phyloP scores from a whole-genome alignment of 2,888 invertebrate species.

The Aporophyla lueneburgensis region DNA sequence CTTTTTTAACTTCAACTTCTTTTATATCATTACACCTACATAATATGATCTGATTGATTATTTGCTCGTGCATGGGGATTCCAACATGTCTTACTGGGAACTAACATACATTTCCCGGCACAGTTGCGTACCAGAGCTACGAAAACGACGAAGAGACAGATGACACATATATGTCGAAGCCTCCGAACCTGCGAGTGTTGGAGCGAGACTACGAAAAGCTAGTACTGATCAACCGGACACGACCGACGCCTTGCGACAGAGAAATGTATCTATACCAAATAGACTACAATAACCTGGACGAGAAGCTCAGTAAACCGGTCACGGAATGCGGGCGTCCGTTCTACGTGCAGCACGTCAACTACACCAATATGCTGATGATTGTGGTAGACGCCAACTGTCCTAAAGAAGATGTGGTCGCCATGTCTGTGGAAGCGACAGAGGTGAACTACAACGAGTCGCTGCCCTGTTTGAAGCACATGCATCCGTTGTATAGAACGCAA shows the following conservation, averaged over 20 bases:
- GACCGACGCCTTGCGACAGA: slow-evolving; percentile 96
- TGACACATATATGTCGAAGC: slow-evolving; percentile 82
- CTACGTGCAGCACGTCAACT: slow-evolving; percentile 93
- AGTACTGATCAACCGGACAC: slow-evolving; percentile 94
- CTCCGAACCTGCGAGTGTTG: slow-evolving; percentile 82
- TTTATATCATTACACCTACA: slow-evolving; percentile 22
- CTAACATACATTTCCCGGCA: slow-evolving; percentile 49
- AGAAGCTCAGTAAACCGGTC: slow-evolving; percentile 86
- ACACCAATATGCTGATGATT: slow-evolving; percentile 94
- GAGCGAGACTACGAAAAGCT: slow-evolving; percentile 92
- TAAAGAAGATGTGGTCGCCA: slow-evolving; percentile 84
- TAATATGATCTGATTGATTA: slow-evolving; percentile 25
- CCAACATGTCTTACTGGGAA: not conserved
- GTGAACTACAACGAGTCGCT: slow-evolving; percentile 91
- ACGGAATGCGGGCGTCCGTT: slow-evolving; percentile 91
- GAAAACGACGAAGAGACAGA: slow-evolving; percentile 89
- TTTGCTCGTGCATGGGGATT: slow-evolving; percentile 60
- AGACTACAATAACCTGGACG: slow-evolving; percentile 86
- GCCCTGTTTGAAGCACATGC: slow-evolving; percentile 91
- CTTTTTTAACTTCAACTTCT: slow-evolving; percentile 3
- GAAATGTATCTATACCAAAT: slow-evolving; percentile 92
- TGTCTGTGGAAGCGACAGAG: slow-evolving; percentile 85
- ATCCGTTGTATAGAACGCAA: slow-evolving; percentile 92
- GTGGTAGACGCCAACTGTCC: slow-evolving; percentile 93
- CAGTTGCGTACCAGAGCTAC: slow-evolving; percentile 85